Conservation (phyloP, 1,140 invertebrate genomes). For the Drosophila nebulosa region DNA sequence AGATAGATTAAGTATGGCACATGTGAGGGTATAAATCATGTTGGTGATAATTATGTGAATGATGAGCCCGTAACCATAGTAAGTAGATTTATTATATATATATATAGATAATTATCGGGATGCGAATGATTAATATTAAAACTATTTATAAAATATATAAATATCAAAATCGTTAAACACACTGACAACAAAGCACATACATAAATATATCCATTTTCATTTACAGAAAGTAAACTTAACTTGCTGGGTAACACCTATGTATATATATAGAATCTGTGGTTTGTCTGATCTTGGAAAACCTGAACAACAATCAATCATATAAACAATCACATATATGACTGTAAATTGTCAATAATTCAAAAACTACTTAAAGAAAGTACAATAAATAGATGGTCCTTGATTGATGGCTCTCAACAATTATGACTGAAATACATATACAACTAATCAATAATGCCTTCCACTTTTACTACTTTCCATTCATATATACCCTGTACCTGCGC, state of each 20-base stretch:
- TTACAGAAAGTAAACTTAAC: background rate
- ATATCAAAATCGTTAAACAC: background rate
- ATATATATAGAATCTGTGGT: background rate
- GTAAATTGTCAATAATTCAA: background rate
- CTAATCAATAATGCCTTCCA: background rate
- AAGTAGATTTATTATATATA: constrained; percentile 45
- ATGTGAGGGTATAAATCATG: constrained; percentile 7
- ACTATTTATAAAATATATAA: constrained; percentile 2
- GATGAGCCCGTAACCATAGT: constrained; percentile 37
- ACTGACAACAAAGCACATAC: no score
- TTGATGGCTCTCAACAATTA: background rate
- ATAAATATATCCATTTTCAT: background rate
- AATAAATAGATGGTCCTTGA: background rate
- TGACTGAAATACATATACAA: background rate
- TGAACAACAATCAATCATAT: background rate
- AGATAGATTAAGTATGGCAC: constrained; percentile 31
- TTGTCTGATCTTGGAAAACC: background rate
- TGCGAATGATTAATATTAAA: background rate
- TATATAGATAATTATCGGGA: constrained; percentile 33
- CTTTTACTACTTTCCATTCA: background rate
- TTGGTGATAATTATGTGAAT: constrained; percentile 39
- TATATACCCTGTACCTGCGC: background rate
- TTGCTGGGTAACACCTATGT: background rate
- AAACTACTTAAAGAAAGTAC: background rate
- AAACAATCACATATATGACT: background rate